These are phyloP conservation scores for Gastrophryne carolinensis DNA, from an alignment of 2,797 vertebrate genomes.

Conservation along the genomic window DNA sequence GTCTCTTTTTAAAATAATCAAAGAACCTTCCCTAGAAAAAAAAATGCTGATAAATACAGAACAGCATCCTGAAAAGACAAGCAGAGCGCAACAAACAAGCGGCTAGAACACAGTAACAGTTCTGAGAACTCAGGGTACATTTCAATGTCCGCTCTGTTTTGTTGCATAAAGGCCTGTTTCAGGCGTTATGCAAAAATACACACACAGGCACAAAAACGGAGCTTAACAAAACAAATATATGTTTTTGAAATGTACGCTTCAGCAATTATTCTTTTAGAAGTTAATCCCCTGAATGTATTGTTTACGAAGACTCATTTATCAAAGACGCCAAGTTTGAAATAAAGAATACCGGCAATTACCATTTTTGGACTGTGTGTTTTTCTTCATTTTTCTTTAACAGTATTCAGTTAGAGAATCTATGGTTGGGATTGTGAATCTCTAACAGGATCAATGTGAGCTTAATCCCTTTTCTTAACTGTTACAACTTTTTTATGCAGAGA, in stretches of 20 bases:
- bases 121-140: constrained; percentile 48
- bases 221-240: constrained; percentile 53
- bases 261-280: constrained; percentile 50
- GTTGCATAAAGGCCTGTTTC: constrained; percentile 45
- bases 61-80: constrained; percentile 48
- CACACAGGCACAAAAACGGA: constrained; percentile 33
- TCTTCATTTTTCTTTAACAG: constrained; percentile 14
- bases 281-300: constrained; percentile 47
- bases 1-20: constrained; percentile 54
- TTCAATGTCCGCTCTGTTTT: constrained; percentile 40
- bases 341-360: constrained; percentile 19
- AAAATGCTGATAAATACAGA: constrained; percentile 50
- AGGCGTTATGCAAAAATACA: constrained; percentile 33
- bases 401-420: constrained; percentile 29
- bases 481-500: constrained; percentile 9
- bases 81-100: constrained; percentile 41
- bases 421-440: constrained; percentile 21
- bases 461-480: constrained; percentile 42
- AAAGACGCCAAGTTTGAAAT: constrained; percentile 17
- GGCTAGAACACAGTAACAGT: constrained; percentile 30
- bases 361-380: constrained; percentile 31
- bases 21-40: constrained; percentile 44
- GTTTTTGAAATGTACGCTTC: constrained; percentile 52
- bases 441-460: not conserved
- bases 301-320: constrained; percentile 49